A percentile compares a stretch with the other conserved stretches of the same genome.
These are phyloP conservation scores for Serripes groenlandicus DNA, from an alignment of 2,888 invertebrate species.

Conservation along the genomic window DNA sequence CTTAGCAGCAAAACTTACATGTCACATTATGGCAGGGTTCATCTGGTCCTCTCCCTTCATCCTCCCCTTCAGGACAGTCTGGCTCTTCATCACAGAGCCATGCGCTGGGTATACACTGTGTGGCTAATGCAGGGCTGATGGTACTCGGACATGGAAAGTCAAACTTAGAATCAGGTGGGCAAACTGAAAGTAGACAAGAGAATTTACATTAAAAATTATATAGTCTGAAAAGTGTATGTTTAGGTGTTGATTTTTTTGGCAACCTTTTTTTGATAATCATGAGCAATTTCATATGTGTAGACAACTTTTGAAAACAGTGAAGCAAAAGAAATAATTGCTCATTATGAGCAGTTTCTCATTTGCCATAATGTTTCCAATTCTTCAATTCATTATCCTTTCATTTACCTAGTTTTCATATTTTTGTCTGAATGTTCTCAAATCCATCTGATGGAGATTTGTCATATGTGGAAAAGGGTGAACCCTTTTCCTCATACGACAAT, in stretches of 20 bases:
- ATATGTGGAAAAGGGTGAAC: no score
- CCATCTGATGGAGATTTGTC: no score
- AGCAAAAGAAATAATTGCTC: slow-evolving; percentile 1
- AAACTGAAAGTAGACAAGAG: slow-evolving; percentile 6
- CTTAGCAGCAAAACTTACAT: slow-evolving; percentile 35
- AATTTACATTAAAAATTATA: neutral
- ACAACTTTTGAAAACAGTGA: neutral
- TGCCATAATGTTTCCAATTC: no score
- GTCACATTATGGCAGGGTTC: slow-evolving; percentile 39
- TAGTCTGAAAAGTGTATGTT: neutral
- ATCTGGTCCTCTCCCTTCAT: slow-evolving; percentile 41
- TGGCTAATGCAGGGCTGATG: slow-evolving; percentile 16
- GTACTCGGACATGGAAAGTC: slow-evolving; percentile 51
- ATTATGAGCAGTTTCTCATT: neutral
- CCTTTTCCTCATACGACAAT: no score
- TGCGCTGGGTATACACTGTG: slow-evolving; percentile 47
- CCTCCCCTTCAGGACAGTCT: slow-evolving; percentile 58
- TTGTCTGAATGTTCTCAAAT: no score
- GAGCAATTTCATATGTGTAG: neutral
- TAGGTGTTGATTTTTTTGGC: no score
- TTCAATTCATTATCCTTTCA: no score
- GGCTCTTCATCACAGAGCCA: slow-evolving; percentile 60
- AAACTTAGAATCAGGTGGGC: slow-evolving; percentile 6
- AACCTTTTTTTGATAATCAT: neutral
- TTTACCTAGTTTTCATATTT: no score